phyloP scores from a whole-genome alignment of 2,888 invertebrate species.

The Ophion ellenae region DNA sequence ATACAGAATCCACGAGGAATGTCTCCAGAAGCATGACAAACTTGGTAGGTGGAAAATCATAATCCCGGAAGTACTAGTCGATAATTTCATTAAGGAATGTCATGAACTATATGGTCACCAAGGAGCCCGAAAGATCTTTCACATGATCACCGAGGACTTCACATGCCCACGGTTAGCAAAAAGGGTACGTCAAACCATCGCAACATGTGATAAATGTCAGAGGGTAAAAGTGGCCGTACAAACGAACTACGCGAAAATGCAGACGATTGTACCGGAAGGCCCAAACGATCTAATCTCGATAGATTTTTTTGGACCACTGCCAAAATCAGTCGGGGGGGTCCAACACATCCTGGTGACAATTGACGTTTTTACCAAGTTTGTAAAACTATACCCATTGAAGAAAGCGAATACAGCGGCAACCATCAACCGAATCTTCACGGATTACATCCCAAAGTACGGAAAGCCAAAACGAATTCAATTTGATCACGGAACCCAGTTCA shows the following conservation, averaged over 20 bases:
- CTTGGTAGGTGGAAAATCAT: no score
- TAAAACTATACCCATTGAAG: not conserved
- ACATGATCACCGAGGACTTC: not conserved
- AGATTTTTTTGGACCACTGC: conserved; percentile 22
- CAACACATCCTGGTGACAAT: conserved; percentile 22
- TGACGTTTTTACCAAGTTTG: conserved; percentile 19
- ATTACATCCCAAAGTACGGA: conserved; percentile 14
- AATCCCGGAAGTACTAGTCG: no score
- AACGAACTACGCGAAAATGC: not conserved
- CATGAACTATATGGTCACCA: no score
- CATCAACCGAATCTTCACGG: not conserved
- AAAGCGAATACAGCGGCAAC: not conserved
- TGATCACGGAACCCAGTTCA: conserved; percentile 37
- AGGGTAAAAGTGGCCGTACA: not conserved
- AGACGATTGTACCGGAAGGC: not conserved
- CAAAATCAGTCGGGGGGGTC: not conserved
- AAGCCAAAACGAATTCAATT: conserved; percentile 31
- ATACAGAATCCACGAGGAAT: not conserved
- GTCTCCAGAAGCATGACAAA: not conserved
- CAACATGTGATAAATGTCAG: not conserved
- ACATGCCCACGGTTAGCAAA: not conserved
- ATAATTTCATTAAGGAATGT: no score
- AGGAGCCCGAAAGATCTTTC: not conserved
- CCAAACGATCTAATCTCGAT: conserved; percentile 11
- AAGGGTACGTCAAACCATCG: no score